Percentiles rank a stretch among this genome's conserved stretches.
phyloP scores from a whole-genome alignment of 92 coral and sea anemone genomes.

The Zoanthus gigantus region DNA sequence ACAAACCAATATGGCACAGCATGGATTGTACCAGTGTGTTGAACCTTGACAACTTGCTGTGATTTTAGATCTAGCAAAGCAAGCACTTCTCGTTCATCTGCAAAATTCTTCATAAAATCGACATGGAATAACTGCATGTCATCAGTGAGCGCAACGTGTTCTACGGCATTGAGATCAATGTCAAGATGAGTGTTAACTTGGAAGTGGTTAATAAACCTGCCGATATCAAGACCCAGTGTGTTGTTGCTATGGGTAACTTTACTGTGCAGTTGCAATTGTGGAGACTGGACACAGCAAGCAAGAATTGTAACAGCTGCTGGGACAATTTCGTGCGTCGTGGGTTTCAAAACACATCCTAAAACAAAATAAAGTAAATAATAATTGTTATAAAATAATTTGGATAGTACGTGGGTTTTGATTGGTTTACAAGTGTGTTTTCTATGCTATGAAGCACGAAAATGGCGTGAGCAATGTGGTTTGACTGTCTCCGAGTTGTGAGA shows the following conservation, averaged over 20 bases:
- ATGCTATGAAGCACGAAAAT: no score
- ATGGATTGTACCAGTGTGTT: constrained; percentile 73
- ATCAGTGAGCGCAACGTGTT: constrained; percentile 63
- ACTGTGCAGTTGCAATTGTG: constrained; percentile 67
- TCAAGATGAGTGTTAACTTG: constrained; percentile 87
- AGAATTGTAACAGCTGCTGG: constrained; percentile 75
- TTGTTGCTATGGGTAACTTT: constrained; percentile 69
- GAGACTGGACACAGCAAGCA: constrained; percentile 86
- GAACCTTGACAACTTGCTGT: constrained; percentile 68
- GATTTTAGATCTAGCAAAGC: constrained; percentile 66
- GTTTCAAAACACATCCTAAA: constrained; percentile 78
- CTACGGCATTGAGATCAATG: constrained; percentile 79
- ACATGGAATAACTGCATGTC: constrained; percentile 68
- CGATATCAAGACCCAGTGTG: constrained; percentile 89
- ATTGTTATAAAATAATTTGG: no score
- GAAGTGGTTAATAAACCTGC: constrained; percentile 82
- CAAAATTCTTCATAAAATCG: constrained; percentile 66
- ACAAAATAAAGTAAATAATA: background rate
- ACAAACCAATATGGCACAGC: constrained; percentile 93
- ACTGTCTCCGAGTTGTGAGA: no score
- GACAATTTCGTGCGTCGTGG: constrained; percentile 62
- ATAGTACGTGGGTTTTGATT: no score
- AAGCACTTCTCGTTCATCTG: constrained; percentile 70
- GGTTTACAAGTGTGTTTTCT: no score
- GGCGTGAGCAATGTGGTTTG: no score